Evolutionary conservation across 2,797 vertebrate genomes (phyloP).

Genomic region (Buphagus erythrorhynchus): DNA sequence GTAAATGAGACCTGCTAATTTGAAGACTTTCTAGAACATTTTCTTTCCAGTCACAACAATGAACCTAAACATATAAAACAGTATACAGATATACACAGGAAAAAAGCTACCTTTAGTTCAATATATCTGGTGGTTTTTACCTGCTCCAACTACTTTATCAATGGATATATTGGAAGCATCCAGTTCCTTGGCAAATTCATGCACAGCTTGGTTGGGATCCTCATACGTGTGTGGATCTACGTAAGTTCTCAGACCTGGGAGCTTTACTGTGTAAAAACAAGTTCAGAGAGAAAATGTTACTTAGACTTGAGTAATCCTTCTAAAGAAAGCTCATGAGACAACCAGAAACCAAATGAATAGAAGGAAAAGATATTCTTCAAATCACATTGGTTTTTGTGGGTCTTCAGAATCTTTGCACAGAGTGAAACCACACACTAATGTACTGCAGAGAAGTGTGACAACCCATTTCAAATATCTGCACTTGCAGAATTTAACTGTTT

Average conservation of each 20-base stretch:
- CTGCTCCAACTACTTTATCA: slow-evolving; percentile 98
- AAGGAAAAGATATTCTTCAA: not conserved
- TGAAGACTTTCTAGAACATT: not conserved
- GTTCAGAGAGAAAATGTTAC: not conserved
- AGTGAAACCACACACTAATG: not conserved
- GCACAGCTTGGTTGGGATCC: slow-evolving; percentile 95
- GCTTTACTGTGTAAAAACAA: slow-evolving; percentile 84
- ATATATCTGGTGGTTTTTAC: slow-evolving; percentile 68
- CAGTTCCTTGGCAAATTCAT: slow-evolving; percentile 96
- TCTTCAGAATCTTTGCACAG: not conserved
- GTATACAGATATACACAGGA: not conserved
- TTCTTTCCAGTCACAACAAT: not conserved
- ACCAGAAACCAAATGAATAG: not conserved
- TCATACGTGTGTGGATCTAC: slow-evolving; percentile 97
- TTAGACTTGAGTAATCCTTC: not conserved
- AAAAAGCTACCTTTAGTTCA: not conserved
- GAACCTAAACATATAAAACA: not conserved
- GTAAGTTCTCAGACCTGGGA: slow-evolving; percentile 93
- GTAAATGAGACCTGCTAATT: not conserved
- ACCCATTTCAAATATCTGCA: not conserved
- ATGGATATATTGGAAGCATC: slow-evolving; percentile 94
- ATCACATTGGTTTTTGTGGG: not conserved
- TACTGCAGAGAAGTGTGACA: not conserved
- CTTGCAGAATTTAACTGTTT: not conserved
- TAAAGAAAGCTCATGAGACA: not conserved